A percentile compares a stretch with the other conserved stretches of the same genome.
These are phyloP conservation scores for Mus pahari DNA, from an alignment of 2,113 vertebrate genomes.

Conservation along the genomic window DNA sequence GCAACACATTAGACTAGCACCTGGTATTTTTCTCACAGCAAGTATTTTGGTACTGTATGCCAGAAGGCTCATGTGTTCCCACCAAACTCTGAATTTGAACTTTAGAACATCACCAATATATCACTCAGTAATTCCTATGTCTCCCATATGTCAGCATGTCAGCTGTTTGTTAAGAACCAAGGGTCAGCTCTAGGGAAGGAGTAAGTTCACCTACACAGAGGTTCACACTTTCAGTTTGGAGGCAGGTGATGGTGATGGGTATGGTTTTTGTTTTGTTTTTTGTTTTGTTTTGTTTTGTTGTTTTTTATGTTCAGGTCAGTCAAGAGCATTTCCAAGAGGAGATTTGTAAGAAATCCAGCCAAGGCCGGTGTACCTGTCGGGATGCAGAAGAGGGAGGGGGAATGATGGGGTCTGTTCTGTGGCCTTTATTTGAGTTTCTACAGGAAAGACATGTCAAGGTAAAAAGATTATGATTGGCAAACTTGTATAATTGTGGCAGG, in stretches of 20 bases:
- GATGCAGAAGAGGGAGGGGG: neutral
- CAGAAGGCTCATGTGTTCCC: neutral
- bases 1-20: neutral
- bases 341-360: neutral
- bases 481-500: neutral
- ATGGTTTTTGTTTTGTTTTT: neutral
- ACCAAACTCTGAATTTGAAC: neutral
- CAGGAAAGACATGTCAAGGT: neutral
- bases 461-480: neutral
- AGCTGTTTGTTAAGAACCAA: neutral
- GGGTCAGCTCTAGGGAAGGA: neutral
- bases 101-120: neutral
- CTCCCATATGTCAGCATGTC: neutral
- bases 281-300: neutral
- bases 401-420: neutral
- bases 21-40: slow-evolving; percentile 42
- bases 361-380: accelerated
- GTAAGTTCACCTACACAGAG: too few relatives aligned
- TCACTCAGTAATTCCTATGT: neutral
- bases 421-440: neutral
- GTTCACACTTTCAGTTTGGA: neutral
- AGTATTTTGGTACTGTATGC: neutral
- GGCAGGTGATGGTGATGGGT: neutral
- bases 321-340: neutral
- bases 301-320: neutral